Base-by-base conservation (phyloP, 2,888 invertebrate genomes). In the Nomada hirtipes region DNA sequence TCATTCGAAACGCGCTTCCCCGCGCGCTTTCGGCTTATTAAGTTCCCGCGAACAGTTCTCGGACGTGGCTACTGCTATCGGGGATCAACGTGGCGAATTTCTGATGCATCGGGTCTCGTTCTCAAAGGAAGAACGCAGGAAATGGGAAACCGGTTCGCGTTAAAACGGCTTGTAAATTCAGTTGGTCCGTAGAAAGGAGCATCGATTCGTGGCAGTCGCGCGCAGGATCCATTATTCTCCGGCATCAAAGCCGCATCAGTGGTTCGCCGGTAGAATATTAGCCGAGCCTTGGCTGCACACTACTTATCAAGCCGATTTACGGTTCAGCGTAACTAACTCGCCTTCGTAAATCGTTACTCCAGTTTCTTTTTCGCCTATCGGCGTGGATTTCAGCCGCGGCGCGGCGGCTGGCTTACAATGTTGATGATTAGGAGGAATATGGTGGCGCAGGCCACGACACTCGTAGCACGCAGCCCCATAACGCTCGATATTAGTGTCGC, bases 401-500 rank as follows among this genome's bases (percentile, higher is more conserved):
- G 36, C 53, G 42, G 57, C 57, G 44, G 53, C 11, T 55, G 53
- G 42, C n/a, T 67, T 83, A 87, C 88, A 88, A 70, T 84, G 88
- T 88, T 53, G 77, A 76, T 80, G 84, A 88, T 86, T 86, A 86
- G 84, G 82, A 73, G 26, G 26, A 10, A n/a, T 26, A n/a, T 77
- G 78, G 74, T 15, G 44, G 81, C 76, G 77, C 61, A 53, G 53
- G 76, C 47, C 76, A 79, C 75, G 78, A 83, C 81, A 76, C 84
- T 65, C 75, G 70, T 36, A 53, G 59, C 86, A 84, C 86, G 88
- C 86, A 82, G 86, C 26, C 78, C 80, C 83, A 83, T 87, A 86
- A 85, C 75, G 77, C 71, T 83, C 84, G 76, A 85, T 84, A 88
- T 84, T 86, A 88, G 84, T 70, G 72, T 70, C 79, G 70, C 59